Conservation (phyloP, 2,888 invertebrate species). For the Acanthosoma haemorrhoidale region DNA sequence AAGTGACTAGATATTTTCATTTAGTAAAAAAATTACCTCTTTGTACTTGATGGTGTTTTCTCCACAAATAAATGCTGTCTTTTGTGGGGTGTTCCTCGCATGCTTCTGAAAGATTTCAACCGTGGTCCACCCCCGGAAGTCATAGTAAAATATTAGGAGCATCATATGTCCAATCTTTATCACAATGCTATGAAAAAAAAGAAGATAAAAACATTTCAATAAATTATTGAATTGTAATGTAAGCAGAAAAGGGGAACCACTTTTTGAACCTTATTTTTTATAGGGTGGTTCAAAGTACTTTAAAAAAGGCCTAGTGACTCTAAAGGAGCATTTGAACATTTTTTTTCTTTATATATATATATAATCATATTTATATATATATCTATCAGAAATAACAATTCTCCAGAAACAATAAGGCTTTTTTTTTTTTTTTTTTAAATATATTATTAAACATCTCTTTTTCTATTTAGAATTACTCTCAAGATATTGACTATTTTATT, state of each 20-base stretch:
- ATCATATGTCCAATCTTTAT: slow-evolving; percentile 2
- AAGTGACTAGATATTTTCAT: not conserved
- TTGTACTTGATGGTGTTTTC: slow-evolving; percentile 51
- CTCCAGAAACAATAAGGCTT: no score
- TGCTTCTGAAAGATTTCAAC: not conserved
- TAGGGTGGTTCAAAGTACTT: no score
- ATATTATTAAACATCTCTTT: no score
- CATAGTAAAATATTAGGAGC: slow-evolving; percentile 12
- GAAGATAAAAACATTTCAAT: not conserved
- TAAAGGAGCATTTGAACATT: no score
- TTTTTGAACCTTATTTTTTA: no score
- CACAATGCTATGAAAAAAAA: not conserved
- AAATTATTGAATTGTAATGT: not conserved
- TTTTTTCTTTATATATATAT: no score
- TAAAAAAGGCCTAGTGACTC: no score
- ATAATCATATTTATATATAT: no score
- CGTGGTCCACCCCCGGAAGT: slow-evolving; percentile 43
- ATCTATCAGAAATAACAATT: no score
- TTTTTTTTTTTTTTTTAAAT: no score
- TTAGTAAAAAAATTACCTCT: slow-evolving; percentile 44
- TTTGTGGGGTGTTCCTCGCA: slow-evolving; percentile 47
- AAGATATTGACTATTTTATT: no score
- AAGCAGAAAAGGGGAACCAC: not conserved
- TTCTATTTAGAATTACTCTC: no score
- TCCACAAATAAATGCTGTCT: slow-evolving; percentile 50